Base-by-base conservation (phyloP, 2,888 invertebrate genomes). In the Apamea monoglypha region DNA sequence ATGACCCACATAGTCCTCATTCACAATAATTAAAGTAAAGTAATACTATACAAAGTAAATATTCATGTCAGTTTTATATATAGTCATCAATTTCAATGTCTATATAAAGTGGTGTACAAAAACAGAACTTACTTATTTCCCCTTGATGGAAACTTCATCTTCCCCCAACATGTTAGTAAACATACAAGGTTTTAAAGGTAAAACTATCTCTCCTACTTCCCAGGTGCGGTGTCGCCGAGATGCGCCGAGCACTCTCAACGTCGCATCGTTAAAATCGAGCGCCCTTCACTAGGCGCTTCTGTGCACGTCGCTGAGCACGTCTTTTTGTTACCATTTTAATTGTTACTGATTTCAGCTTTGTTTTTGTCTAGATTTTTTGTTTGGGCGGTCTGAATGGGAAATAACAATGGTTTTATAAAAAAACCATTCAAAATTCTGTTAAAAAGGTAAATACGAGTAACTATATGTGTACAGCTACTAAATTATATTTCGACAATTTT, bases 201-300 rank as follows among this genome's bases (percentile, higher is more conserved):
- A 76, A 81, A 86, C 81, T 86, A 84, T 74, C 68, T 78, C 69
- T 32, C 5, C 18, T 61, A 44, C 36, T 44, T 44, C 59, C 53
- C 47, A 25, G 67, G 59, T 67, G 80, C 76, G 74, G 78, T 80
- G 87, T 80, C 74, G 63, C 68, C 44, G 44, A 59, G 74, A 50
- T 36, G 29, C 18, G 59, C 53, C 25, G 71, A 89, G 88, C 47
- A 81, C 76, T 32, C 90, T 85, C 83, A 78, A 81, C 84, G 80
- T 85, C 84, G 89, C 89, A 83, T 88, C 92, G 92, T 91, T 92
- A 92, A 92, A 91, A 92, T 90, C 88, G 87, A 92, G 92, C 80
- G 80, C 83, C 74, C 92, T 92, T 80, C 84, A 89, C 87, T 74
- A 80, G 74, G 67, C 79, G 64, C 71, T 61, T 64, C 71, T 59